These are phyloP conservation scores for Plagiodera versicolora DNA, from an alignment of 2,888 invertebrate species.

Conservation along the genomic window DNA sequence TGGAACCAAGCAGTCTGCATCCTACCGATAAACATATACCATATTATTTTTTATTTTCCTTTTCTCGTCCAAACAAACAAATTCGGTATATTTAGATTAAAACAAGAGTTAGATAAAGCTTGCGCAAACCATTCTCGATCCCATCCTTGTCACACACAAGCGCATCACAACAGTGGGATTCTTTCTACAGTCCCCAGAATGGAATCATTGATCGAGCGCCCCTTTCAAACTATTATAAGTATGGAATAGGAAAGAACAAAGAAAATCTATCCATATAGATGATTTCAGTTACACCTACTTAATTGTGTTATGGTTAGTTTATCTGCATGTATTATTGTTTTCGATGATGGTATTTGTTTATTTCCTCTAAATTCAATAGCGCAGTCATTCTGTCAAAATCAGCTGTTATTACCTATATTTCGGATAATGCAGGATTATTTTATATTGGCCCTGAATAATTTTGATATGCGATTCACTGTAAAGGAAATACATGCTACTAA, in stretches of 20 bases:
- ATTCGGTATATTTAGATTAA: not conserved
- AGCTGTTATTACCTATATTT: constrained; percentile 23
- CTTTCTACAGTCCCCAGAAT: constrained; percentile 30
- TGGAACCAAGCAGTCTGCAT: not conserved
- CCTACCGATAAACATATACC: too few species aligned
- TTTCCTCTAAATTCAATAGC: too few species aligned
- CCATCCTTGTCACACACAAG: not conserved
- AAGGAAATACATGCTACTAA: constrained; percentile 20
- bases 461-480: too few species aligned
- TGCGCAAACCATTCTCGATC: not conserved
- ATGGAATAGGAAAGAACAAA: constrained; percentile 39
- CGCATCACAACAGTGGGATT: not conserved
- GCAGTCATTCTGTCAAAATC: constrained; percentile 13
- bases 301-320: too few species aligned
- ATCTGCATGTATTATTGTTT: too few species aligned
- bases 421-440: too few species aligned
- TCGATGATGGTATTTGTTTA: too few species aligned
- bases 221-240: constrained; percentile 33
- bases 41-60: too few species aligned
- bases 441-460: too few species aligned
- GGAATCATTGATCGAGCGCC: constrained; percentile 50
- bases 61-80: too few species aligned
- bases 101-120: not conserved
- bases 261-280: constrained; percentile 16
- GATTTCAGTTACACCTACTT: too few species aligned